phyloP scores from a whole-genome alignment of 2,797 vertebrate species.

The Epinephelus coioides region DNA sequence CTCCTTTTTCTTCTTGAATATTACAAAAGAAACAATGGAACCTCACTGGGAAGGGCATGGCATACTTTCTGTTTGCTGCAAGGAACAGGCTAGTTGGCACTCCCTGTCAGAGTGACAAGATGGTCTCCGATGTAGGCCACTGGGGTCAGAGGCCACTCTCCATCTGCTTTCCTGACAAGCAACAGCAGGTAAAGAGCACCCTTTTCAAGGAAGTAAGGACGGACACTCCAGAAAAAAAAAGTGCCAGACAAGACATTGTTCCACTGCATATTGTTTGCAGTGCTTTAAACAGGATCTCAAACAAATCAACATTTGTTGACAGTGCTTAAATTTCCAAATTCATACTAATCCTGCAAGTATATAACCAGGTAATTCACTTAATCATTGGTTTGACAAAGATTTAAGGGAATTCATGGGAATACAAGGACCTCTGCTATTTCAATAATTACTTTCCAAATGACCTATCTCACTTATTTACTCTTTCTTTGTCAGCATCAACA shows the following conservation, averaged over 20 bases:
- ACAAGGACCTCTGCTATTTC: slow-evolving; percentile 19
- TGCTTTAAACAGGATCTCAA: neutral
- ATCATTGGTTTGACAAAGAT: slow-evolving; percentile 6
- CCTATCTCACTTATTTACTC: neutral
- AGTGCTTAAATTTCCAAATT: neutral
- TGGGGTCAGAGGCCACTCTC: slow-evolving; percentile 43
- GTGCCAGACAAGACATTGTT: neutral
- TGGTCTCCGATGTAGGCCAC: slow-evolving; percentile 55
- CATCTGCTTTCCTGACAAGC: slow-evolving; percentile 56
- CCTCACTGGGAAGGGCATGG: slow-evolving; percentile 34
- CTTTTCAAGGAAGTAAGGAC: slow-evolving; percentile 41
- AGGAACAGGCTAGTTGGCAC: slow-evolving; percentile 8
- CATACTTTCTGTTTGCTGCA: slow-evolving; percentile 57
- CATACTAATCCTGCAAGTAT: neutral
- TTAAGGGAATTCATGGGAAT: neutral
- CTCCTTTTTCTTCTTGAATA: slow-evolving; percentile 63
- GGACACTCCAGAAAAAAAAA: neutral
- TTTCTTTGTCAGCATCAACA: neutral
- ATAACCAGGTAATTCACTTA: neutral
- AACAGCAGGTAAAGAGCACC: slow-evolving; percentile 50
- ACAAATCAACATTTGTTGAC: neutral
- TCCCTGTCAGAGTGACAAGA: slow-evolving; percentile 38
- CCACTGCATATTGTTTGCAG: neutral
- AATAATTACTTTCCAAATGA: neutral
- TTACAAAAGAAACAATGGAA: slow-evolving; percentile 67